Base-by-base conservation (phyloP, 2,797 vertebrate genomes). In the Cossypha caffra region DNA sequence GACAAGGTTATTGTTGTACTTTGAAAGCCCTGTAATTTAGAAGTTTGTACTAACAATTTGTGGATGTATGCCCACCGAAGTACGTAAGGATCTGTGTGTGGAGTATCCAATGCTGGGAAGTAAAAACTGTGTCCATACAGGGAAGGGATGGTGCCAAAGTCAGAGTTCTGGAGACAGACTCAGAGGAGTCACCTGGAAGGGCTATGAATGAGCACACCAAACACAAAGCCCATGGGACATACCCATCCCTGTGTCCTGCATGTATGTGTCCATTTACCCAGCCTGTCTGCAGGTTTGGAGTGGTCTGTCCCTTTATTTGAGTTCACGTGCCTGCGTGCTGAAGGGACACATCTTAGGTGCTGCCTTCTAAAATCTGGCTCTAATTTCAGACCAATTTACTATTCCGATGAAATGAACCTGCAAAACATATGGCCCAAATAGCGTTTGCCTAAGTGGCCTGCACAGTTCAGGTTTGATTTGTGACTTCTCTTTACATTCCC, bases 401-500 rank as follows among this genome's bases (percentile, higher is more conserved):
- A 11, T 93, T 92, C 73, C 7, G 11, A 3, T 75, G 87, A 93
- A 97, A 95, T 82, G 86, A 97, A 96, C 97, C 95, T 96, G 95
- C 95, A 95, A 97, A 97, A 96, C 97, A 94, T 87, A 91, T 97
- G 97, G 97, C 16, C 23, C 92, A 92, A 97, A 94, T 54, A 95
- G 93, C 40, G 0, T 94, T 97, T 5, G 61, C 85, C 38, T 92
- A 93, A 96, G 77, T 96, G 96, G 95, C 29, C 92, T 93, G 91
- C 31, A 35, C 4, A 6, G 88, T 86, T 96, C 85, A 81, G 93
- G 95, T 97, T 96, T 97, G 95, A 97, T 96, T 96, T 97, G 86
- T 96, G 98, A 93, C 92, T 94, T 90, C 76, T 96, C 85, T 96
- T 97, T 92, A 37, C 91, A 63, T 97, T 95, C 92, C 86, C 83